Conservation (phyloP, 2,888 invertebrate species). For the Alloplasta piceator region DNA sequence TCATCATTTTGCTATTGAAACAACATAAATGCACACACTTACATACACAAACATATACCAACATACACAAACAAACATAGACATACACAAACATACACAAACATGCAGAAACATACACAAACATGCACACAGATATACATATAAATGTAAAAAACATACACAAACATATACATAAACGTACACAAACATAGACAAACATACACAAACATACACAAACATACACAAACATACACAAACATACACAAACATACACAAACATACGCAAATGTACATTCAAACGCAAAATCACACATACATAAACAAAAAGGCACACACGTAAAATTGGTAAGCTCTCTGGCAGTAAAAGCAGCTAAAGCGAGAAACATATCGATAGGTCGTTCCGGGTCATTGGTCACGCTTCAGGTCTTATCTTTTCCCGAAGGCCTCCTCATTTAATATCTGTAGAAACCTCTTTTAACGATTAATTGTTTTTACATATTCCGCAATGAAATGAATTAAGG, state of each 20-base stretch:
- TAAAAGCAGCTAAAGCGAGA: slow-evolving; percentile 8
- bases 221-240: background rate
- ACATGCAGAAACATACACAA: no score
- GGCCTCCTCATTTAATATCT: slow-evolving; percentile 8
- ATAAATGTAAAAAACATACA: no score
- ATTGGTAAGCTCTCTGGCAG: slow-evolving; percentile 13
- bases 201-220: no score
- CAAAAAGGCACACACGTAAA: background rate
- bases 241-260: background rate
- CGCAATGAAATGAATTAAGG: slow-evolving; percentile 11
- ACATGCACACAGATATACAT: no score
- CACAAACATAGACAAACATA: no score
- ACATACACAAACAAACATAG: background rate
- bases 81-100: no score
- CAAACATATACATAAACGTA: background rate
- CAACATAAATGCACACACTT: no score
- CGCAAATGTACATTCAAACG: no score
- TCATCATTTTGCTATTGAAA: background rate
- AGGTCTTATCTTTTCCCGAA: slow-evolving; percentile 46
- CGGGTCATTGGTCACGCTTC: slow-evolving; percentile 46
- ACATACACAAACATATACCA: no score
- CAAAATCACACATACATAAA: no score
- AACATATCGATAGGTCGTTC: slow-evolving; percentile 56
- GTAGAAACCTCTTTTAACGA: slow-evolving; percentile 17
- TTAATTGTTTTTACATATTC: slow-evolving; percentile 7